These are phyloP conservation scores for Dasypolia templi DNA, from an alignment of 2,888 invertebrate species.

Conservation along the genomic window DNA sequence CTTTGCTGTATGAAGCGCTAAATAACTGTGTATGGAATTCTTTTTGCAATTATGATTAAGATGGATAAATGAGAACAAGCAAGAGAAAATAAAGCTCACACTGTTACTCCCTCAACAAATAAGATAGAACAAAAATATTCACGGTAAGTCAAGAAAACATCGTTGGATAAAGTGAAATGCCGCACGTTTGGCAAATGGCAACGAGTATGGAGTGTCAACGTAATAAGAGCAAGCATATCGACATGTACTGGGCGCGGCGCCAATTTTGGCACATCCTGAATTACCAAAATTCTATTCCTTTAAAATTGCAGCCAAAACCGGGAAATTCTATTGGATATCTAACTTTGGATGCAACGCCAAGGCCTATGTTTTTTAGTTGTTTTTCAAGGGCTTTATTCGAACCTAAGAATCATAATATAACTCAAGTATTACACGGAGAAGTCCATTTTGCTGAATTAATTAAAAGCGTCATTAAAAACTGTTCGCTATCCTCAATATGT, in stretches of 20 bases:
- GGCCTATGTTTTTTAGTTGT: neutral
- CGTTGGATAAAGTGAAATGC: conserved; percentile 22
- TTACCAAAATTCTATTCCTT: conserved; percentile 39
- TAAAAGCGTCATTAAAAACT: too few relatives aligned
- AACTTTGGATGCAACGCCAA: neutral
- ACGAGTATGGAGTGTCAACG: conserved; percentile 24
- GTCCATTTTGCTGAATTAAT: too few relatives aligned
- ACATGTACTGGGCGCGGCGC: conserved; percentile 36
- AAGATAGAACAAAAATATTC: neutral
- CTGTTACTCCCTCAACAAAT: conserved; percentile 9
- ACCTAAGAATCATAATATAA: neutral
- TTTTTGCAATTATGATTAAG: too few relatives aligned
- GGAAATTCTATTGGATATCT: conserved; percentile 17
- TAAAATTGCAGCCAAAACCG: conserved; percentile 34
- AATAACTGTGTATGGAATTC: too few relatives aligned
- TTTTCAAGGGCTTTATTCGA: neutral
- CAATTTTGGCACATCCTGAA: conserved; percentile 26
- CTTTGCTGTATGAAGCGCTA: too few relatives aligned
- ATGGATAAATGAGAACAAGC: neutral
- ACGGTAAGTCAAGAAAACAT: conserved; percentile 31
- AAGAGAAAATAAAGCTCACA: neutral
- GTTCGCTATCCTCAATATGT: too few relatives aligned
- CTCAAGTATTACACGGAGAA: neutral
- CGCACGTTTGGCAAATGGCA: conserved; percentile 34
- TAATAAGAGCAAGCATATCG: conserved; percentile 46